These are phyloP conservation scores for Fistularia tabacaria DNA, from an alignment of 2,797 vertebrate genomes.

Conservation along the genomic window DNA sequence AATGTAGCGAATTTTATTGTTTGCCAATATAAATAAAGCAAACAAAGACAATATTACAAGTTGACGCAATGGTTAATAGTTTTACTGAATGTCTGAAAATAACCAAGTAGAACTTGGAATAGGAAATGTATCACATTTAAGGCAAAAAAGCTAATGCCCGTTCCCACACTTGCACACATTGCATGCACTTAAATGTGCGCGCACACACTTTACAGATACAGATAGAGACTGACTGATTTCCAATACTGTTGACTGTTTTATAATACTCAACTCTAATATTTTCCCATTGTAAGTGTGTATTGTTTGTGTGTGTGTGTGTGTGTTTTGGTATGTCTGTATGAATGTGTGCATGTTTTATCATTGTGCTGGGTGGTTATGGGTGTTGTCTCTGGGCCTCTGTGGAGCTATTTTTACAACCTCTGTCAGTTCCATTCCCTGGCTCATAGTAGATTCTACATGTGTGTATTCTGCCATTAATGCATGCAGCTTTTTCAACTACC, in stretches of 20 bases:
- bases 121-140: neutral
- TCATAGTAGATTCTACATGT: neutral
- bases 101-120: too few species aligned
- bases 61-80: too few species aligned
- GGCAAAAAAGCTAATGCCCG: too few species aligned
- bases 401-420: slow-evolving; percentile 48
- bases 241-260: slow-evolving; percentile 55
- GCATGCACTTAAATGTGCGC: slow-evolving; percentile 9
- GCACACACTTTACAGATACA: slow-evolving; percentile 5
- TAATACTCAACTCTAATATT: slow-evolving; percentile 42
- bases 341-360: slow-evolving; percentile 38
- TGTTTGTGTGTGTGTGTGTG: slow-evolving; percentile 1
- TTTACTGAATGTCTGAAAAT: too few species aligned
- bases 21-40: too few species aligned
- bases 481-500: too few species aligned
- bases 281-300: slow-evolving; percentile 35
- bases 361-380: slow-evolving; percentile 50
- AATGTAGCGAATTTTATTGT: too few species aligned
- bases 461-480: too few species aligned
- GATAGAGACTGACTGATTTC: slow-evolving; percentile 40
- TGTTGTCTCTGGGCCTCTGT: slow-evolving; percentile 44
- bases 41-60: too few species aligned
- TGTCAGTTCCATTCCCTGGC: slow-evolving; percentile 49
- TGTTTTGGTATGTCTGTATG: slow-evolving; percentile 2
- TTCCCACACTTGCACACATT: too few species aligned